Base-by-base conservation (phyloP, 2,797 vertebrate genomes). In the Craterocephalus amniculus region DNA sequence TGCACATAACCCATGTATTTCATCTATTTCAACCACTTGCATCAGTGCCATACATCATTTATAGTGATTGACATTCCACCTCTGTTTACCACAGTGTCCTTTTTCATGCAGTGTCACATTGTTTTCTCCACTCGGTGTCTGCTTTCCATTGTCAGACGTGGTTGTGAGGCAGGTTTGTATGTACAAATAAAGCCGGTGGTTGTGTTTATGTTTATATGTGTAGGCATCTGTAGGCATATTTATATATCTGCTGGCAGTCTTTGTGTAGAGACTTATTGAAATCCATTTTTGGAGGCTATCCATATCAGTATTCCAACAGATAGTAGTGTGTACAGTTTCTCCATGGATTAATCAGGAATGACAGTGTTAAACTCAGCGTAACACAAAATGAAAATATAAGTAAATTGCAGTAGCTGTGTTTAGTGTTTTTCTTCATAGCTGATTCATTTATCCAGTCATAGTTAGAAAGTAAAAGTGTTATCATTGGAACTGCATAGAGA, bases 261-360 rank as follows among this genome's bases (percentile, higher is more conserved):
- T 27, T 22, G 64, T 52, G 56, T 70, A 52, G 48, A 56, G 32
- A 31, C 60, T 63, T 74, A 72, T 66, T 70, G 29, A 45, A 63
- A 67, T 32, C 43, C 1, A 58, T 63, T 59, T 7, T 43, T 29
- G 60, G 54, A 65, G 52, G 43, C 34, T n/a, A 11, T 56, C 56
- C 76, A 75, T 80, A 72, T 78, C 64, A 22, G 10, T 66, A 63
- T 45, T 67, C 68, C 58, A 64, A 70, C 24, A 58, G 55, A 52
- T 68, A 87, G 26, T 4, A 63, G 38, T 1, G 58, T 67, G 71
- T 70, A n/a, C 84, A n/a, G 56, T 85, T 79, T 79, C 72, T 76
- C 72, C 70, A 29, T 48, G 64, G 68, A 59, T 61, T 55, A 48
- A 66, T 80, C 77, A 74, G 36, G 51, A 67, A 55, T 1, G 7